phyloP scores from a whole-genome alignment of 1,140 invertebrate genomes.

The Contarinia nasturtii region DNA sequence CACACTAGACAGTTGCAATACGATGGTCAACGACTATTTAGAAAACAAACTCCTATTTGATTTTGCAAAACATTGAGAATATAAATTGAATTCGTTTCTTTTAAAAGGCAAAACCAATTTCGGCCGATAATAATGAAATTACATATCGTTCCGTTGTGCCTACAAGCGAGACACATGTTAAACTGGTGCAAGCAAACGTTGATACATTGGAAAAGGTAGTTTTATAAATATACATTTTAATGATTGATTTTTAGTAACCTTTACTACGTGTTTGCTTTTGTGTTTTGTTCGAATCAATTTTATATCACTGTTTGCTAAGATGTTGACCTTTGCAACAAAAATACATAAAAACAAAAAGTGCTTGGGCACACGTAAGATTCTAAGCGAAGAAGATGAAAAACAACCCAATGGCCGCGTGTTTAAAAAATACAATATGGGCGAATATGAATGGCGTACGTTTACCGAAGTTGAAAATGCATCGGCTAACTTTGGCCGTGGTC shows the following conservation, averaged over 20 bases:
- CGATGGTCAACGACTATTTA: too few species aligned
- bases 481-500: slow-evolving; percentile 55
- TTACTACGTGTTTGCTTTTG: too few species aligned
- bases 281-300: too few species aligned
- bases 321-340: slow-evolving; percentile 58
- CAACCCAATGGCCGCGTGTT: slow-evolving; percentile 89
- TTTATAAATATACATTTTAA: too few species aligned
- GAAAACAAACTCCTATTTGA: background rate
- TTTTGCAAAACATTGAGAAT: background rate
- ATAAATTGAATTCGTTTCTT: background rate
- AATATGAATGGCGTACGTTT: slow-evolving; percentile 83
- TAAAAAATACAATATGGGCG: slow-evolving; percentile 90
- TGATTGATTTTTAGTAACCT: too few species aligned
- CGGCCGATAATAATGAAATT: slow-evolving; percentile 27
- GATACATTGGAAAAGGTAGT: slow-evolving; percentile 59
- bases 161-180: slow-evolving; percentile 45
- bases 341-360: slow-evolving; percentile 54
- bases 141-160: slow-evolving; percentile 51
- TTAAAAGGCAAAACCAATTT: slow-evolving; percentile 19
- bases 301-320: slow-evolving; percentile 10
- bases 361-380: slow-evolving; percentile 76
- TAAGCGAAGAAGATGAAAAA: slow-evolving; percentile 82
- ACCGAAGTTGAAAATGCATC: slow-evolving; percentile 57
- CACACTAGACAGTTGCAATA: too few species aligned
- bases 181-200: slow-evolving; percentile 51